A percentile compares a stretch with the other conserved stretches of the same genome.
Conservation (phyloP, 2,888 invertebrate genomes). For the Machimus atricapillus region DNA sequence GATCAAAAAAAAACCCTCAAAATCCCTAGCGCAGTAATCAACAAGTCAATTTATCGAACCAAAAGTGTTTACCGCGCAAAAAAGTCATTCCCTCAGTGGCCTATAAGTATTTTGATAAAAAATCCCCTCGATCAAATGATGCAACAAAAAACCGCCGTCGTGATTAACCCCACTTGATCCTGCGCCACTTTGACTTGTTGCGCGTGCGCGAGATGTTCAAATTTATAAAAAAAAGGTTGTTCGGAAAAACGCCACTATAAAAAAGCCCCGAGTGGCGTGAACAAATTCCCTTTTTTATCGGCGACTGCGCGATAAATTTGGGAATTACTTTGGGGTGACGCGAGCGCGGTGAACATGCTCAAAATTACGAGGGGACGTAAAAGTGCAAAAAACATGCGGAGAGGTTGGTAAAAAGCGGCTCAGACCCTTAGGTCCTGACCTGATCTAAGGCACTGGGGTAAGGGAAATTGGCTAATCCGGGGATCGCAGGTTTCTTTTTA, state of each 20-base stretch:
- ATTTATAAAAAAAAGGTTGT: not conserved
- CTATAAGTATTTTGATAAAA: not conserved
- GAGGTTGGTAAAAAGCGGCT: not conserved
- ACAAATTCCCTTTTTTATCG: not conserved
- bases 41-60: not conserved
- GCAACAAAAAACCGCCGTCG: slow-evolving; percentile 16
- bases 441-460: not conserved
- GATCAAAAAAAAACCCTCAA: not conserved
- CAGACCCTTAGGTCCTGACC: not conserved
- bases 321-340: not conserved
- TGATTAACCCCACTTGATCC: slow-evolving; percentile 32
- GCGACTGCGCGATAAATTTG: not conserved
- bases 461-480: not conserved
- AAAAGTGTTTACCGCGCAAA: not conserved
- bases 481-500: not conserved
- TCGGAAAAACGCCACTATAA: not conserved
- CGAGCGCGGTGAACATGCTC: not conserved
- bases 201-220: not conserved
- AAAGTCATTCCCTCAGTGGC: not conserved
- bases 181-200: slow-evolving; percentile 9
- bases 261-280: not conserved
- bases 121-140: slow-evolving; percentile 10
- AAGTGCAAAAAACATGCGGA: not conserved
- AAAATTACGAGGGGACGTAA: not conserved
- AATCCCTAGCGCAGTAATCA: not conserved